Evolutionary conservation across 2,113 vertebrate species (phyloP).

Genomic region (Neotragus pygmaeus): DNA sequence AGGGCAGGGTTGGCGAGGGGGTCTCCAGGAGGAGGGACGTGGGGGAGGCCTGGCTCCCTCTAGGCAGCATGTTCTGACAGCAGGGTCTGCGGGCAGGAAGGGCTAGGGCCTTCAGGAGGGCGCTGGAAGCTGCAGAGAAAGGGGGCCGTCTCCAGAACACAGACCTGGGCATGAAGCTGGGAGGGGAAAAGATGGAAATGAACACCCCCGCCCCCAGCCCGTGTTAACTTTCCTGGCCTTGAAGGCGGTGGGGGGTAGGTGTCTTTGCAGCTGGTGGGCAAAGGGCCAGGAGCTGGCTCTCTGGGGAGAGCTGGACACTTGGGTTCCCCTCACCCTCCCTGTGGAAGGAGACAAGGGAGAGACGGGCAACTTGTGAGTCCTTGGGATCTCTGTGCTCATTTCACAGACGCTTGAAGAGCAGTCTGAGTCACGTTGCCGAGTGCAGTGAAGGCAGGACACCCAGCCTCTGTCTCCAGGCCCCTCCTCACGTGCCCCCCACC

Average conservation of each 20-base stretch:
- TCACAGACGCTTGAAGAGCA: neutral
- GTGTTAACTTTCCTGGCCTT: neutral
- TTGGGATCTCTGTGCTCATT: neutral
- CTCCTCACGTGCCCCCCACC: accelerated
- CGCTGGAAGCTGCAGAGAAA: neutral
- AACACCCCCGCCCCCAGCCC: neutral
- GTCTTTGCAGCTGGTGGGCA: neutral
- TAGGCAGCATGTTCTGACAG: neutral
- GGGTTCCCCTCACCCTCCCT: neutral
- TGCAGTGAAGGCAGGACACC: neutral
- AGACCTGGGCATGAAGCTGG: neutral
- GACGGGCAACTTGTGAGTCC: neutral
- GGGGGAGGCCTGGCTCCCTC: neutral
- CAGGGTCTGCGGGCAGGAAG: neutral
- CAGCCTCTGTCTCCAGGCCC: neutral
- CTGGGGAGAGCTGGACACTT: neutral
- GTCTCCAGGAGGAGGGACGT: neutral
- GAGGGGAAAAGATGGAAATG: neutral
- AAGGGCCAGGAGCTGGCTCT: neutral
- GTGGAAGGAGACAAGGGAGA: neutral
- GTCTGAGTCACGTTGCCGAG: conserved; percentile 33
- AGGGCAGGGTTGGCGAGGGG: accelerated
- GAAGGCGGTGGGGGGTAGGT: neutral
- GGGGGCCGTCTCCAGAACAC: neutral
- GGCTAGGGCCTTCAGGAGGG: neutral